Evolutionary conservation across 2,113 vertebrate genomes (phyloP).

Genomic region (Barbus barbus): DNA sequence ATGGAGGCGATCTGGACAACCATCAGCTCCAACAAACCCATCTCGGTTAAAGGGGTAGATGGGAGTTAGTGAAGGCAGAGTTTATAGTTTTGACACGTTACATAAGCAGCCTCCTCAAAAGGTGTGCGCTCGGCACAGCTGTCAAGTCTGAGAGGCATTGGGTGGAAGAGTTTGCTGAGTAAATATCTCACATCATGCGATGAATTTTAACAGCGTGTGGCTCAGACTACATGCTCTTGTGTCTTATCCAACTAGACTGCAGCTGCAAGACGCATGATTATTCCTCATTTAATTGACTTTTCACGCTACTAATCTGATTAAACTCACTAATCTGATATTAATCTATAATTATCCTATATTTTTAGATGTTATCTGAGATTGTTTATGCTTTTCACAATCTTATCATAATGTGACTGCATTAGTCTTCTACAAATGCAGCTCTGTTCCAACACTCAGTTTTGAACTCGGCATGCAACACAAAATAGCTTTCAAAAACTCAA

Average conservation of each 20-base stretch:
- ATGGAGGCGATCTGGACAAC: neutral
- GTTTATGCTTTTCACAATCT: slow-evolving; percentile 20
- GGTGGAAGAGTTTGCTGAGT: slow-evolving; percentile 43
- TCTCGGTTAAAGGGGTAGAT: no score
- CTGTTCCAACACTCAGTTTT: neutral
- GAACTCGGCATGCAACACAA: neutral
- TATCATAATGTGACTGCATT: slow-evolving; percentile 2
- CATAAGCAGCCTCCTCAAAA: slow-evolving; percentile 42
- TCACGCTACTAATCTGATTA: slow-evolving; percentile 24
- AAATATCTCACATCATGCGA: slow-evolving; percentile 46
- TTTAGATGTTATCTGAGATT: slow-evolving; percentile 20
- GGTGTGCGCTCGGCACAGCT: slow-evolving; percentile 38
- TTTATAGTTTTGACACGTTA: slow-evolving; percentile 39
- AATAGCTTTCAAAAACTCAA: neutral
- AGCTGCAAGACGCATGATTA: neutral
- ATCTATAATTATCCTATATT: slow-evolving; percentile 26
- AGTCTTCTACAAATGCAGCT: neutral
- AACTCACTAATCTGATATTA: neutral
- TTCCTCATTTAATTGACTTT: slow-evolving; percentile 9
- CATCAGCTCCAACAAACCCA: no score
- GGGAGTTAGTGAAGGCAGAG: slow-evolving; percentile 5
- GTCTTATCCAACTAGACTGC: slow-evolving; percentile 2
- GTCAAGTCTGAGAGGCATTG: slow-evolving; percentile 39
- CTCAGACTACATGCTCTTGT: neutral
- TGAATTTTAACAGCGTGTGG: slow-evolving; percentile 43